A percentile compares a stretch with the other conserved stretches of the same genome.
These are phyloP conservation scores for Heteromormyrus szaboi DNA, from an alignment of 2,797 vertebrate genomes.

Conservation along the genomic window DNA sequence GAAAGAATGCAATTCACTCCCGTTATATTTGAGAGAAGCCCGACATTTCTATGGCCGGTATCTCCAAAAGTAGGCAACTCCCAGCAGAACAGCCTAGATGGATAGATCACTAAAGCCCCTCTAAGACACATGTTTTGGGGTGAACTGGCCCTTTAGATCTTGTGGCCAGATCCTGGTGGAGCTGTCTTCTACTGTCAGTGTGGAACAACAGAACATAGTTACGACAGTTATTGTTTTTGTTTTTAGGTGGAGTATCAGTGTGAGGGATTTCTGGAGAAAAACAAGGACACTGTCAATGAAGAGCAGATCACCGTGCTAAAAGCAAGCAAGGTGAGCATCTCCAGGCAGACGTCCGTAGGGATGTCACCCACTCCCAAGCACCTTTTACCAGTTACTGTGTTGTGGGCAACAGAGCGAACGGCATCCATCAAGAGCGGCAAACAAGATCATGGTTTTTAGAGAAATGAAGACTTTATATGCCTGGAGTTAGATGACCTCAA, in stretches of 20 bases:
- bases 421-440: background rate
- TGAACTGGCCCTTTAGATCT: background rate
- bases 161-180: background rate
- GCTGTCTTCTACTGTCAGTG: background rate
- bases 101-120: background rate
- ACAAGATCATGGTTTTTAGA: background rate
- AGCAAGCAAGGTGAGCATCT: slow-evolving; percentile 79
- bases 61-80: background rate
- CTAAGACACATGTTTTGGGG: background rate
- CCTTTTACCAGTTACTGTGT: background rate
- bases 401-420: background rate
- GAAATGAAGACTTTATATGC: background rate
- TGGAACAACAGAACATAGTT: background rate
- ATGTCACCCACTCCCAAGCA: background rate
- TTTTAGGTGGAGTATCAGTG: slow-evolving; percentile 93
- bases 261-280: slow-evolving; percentile 94
- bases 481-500: slow-evolving; percentile 14
- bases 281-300: slow-evolving; percentile 94
- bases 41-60: background rate
- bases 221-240: background rate
- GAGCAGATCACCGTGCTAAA: slow-evolving; percentile 92
- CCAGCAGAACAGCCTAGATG: background rate
- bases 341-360: background rate
- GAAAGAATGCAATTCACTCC: background rate
- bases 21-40: background rate